Conservation (phyloP, 2,888 invertebrate species). For the Cheilosia vernalis region DNA sequence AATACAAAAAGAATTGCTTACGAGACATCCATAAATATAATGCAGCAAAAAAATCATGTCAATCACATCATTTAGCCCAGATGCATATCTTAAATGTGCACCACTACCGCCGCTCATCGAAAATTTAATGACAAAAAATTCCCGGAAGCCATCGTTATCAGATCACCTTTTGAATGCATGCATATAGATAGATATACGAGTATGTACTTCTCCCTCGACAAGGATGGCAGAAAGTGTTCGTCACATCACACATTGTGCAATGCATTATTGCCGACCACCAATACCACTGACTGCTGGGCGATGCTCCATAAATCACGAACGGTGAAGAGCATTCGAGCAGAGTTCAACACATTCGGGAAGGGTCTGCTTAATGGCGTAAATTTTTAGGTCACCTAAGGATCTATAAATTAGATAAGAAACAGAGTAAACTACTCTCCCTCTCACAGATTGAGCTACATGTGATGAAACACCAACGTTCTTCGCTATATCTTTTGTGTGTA, state of each 20-base stretch:
- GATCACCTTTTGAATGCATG: slow-evolving; percentile 35
- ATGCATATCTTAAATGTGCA: slow-evolving; percentile 64
- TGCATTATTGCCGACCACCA: slow-evolving; percentile 24
- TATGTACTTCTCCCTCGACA: neutral
- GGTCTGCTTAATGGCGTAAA: slow-evolving; percentile 66
- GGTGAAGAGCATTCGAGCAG: slow-evolving; percentile 14
- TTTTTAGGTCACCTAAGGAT: slow-evolving; percentile 73
- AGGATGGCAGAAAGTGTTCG: neutral
- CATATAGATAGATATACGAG: no score
- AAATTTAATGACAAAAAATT: slow-evolving; percentile 11
- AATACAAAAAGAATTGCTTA: slow-evolving; percentile 55
- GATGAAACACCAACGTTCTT: slow-evolving; percentile 52
- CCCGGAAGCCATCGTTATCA: slow-evolving; percentile 61
- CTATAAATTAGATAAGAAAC: slow-evolving; percentile 74
- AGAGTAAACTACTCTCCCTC: slow-evolving; percentile 64
- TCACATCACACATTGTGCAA: slow-evolving; percentile 34
- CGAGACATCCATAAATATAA: slow-evolving; percentile 54
- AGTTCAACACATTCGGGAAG: slow-evolving; percentile 49
- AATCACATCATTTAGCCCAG: slow-evolving; percentile 63
- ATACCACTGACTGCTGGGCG: slow-evolving; percentile 13
- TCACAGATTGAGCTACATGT: slow-evolving; percentile 58
- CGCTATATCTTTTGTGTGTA: slow-evolving; percentile 40
- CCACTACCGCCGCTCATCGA: slow-evolving; percentile 12
- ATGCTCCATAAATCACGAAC: slow-evolving; percentile 65
- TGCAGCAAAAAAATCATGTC: slow-evolving; percentile 58